Base-by-base conservation (phyloP, 1,140 invertebrate genomes). In the Lepidostoma basale region DNA sequence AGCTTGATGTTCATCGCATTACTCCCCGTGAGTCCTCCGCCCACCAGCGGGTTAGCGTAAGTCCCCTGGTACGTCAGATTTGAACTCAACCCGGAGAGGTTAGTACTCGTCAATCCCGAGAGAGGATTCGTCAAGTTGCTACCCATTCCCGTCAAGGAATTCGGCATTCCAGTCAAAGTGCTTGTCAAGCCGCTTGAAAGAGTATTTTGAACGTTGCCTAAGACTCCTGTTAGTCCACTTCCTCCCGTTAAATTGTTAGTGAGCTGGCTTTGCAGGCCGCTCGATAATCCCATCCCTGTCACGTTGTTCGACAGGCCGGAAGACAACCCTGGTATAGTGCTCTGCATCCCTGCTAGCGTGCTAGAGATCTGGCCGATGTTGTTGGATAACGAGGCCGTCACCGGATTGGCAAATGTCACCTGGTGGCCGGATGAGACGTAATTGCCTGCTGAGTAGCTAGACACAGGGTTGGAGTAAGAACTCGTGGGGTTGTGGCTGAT, bases 1-100 rank as follows among this genome's bases (percentile, higher is more conserved):
- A 88, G 77, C 76, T 89, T 88, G 69, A 86, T 86, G 63, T 82
- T 84, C 85, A 87, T 86, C n/a, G 82, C 74, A 67, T 81, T 81
- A 30, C 78, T 78, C 56, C 82, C 82, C 45, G 78, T 74, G 47
- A 75, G 3, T 70, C 72, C 69, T 70, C 76, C 76, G 26, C 85
- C 82, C 14, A 86, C 77, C 65, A 88, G 74, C 5, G 87, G 86
- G 77, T 88, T 86, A 40, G 86, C 84, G 69, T 87, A 88, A 1
- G 84, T 86, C 75, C 85, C 85, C 84, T 83, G 76, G 68, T 82
- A 83, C 9, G 77, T 81, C 54, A 84, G 77, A 69, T 79, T 83
- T 28, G 81, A 81, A 70, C 77, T 81, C 10, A 83, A 70, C n/a
- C 74, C 78, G 45, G 80, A 81, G 52, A 85, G 76, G 74, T 84